A percentile compares a stretch with the other conserved stretches of the same genome.
phyloP scores from a whole-genome alignment of 2,888 invertebrate species.

The Oscheius sp. region DNA sequence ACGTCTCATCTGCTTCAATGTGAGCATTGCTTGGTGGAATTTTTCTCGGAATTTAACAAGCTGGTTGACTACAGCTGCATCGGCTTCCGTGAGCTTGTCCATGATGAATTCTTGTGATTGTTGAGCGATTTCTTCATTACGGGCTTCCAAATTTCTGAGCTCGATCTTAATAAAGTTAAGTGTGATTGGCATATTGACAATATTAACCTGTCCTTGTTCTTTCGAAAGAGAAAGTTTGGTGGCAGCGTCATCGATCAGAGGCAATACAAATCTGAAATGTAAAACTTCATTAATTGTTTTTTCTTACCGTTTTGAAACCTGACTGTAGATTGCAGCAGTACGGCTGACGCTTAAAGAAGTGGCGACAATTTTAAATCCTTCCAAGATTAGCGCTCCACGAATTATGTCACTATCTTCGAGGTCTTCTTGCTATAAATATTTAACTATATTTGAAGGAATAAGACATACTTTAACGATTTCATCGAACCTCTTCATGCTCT shows the following conservation, averaged over 20 bases:
- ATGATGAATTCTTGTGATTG: too few relatives aligned
- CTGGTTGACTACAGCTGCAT: too few relatives aligned
- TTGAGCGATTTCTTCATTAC: background rate
- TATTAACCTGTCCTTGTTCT: background rate
- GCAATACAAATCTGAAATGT: background rate
- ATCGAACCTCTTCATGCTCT: background rate
- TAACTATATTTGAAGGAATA: background rate
- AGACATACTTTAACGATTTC: conserved; percentile 5
- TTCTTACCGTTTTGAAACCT: background rate
- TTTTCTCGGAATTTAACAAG: too few relatives aligned
- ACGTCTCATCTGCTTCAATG: too few relatives aligned
- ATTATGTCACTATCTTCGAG: background rate
- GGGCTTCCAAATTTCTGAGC: background rate
- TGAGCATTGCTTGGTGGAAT: too few relatives aligned
- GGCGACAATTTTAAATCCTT: background rate
- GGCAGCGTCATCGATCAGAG: background rate
- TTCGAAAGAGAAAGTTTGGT: background rate
- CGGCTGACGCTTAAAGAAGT: background rate
- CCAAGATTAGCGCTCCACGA: background rate
- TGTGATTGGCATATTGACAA: background rate
- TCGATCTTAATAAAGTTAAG: background rate
- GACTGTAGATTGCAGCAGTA: background rate
- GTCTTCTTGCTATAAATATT: background rate
- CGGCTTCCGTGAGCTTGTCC: too few relatives aligned
- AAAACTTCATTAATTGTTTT: background rate